These are phyloP conservation scores for Drosophila nigricruria DNA, from an alignment of 2,888 invertebrate species.

Conservation along the genomic window DNA sequence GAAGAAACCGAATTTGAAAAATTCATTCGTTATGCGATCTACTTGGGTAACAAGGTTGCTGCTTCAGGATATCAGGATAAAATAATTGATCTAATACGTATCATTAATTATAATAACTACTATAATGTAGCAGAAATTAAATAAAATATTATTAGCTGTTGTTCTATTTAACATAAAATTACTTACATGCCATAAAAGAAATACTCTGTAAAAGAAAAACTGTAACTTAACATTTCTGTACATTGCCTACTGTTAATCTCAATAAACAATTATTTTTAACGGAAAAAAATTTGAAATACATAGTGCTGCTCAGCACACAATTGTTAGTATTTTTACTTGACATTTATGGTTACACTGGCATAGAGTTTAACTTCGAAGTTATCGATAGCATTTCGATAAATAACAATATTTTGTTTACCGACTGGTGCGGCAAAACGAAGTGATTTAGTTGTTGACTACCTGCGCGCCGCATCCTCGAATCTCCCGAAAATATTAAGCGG, in stretches of 20 bases:
- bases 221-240: not conserved
- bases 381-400: conserved; percentile 45
- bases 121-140: conserved; percentile 65
- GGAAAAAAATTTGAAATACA: not conserved
- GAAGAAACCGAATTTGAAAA: conserved; percentile 84
- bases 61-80: conserved; percentile 84
- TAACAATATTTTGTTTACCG: conserved; percentile 56
- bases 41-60: conserved; percentile 84
- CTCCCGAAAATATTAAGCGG: conserved; percentile 5
- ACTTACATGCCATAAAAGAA: not conserved
- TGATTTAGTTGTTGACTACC: conserved; percentile 35
- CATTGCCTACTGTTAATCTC: not conserved
- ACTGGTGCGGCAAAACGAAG: conserved; percentile 53
- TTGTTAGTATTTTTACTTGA: not conserved
- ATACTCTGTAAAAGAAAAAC: not conserved
- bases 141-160: not conserved
- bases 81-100: conserved; percentile 84
- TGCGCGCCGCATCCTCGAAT: conserved; percentile 27
- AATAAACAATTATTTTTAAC: not conserved
- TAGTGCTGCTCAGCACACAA: not conserved
- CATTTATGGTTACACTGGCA: conserved; percentile 25
- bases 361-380: conserved; percentile 6
- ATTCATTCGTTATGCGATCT: conserved; percentile 83
- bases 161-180: not conserved
- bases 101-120: conserved; percentile 84